These are phyloP conservation scores for Diarsia mendica DNA, from an alignment of 2,888 invertebrate genomes.

Conservation along the genomic window DNA sequence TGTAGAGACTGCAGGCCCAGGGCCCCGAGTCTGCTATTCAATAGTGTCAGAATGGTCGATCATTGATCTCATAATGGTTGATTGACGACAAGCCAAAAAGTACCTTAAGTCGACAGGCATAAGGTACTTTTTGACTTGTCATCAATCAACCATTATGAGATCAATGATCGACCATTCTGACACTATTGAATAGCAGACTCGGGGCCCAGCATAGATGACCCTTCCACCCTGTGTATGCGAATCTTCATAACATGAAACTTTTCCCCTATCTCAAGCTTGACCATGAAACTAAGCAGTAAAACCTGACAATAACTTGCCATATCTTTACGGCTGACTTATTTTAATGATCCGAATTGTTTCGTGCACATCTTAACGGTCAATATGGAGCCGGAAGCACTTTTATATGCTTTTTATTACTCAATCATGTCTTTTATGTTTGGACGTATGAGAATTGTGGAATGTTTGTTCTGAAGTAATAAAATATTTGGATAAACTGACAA, in stretches of 20 bases:
- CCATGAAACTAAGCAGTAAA: slow-evolving; percentile 46
- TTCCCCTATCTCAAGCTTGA: slow-evolving; percentile 11
- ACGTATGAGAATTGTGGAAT: slow-evolving; percentile 3
- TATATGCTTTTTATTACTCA: slow-evolving; percentile 51
- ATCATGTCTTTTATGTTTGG: slow-evolving; percentile 41
- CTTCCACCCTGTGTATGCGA: not conserved
- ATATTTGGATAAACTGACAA: not conserved
- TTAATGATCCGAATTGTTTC: slow-evolving; percentile 59
- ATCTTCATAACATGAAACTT: slow-evolving; percentile 22
- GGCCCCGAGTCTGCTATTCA: too few relatives aligned
- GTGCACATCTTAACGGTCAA: slow-evolving; percentile 39
- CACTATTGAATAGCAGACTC: too few relatives aligned
- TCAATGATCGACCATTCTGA: too few relatives aligned
- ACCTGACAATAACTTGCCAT: slow-evolving; percentile 49
- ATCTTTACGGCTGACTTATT: slow-evolving; percentile 54
- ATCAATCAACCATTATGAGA: too few relatives aligned
- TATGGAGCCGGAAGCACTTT: slow-evolving; percentile 41
- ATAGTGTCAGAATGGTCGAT: too few relatives aligned
- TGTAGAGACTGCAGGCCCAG: too few relatives aligned
- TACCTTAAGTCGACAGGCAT: too few relatives aligned
- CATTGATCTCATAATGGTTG: too few relatives aligned
- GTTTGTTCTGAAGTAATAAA: not conserved
- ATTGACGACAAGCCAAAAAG: too few relatives aligned
- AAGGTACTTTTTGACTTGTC: too few relatives aligned
- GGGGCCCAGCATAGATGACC: too few relatives aligned